These are phyloP conservation scores for Myrmophylax atrothorax DNA, from an alignment of 2,113 vertebrate genomes.

Conservation along the genomic window DNA sequence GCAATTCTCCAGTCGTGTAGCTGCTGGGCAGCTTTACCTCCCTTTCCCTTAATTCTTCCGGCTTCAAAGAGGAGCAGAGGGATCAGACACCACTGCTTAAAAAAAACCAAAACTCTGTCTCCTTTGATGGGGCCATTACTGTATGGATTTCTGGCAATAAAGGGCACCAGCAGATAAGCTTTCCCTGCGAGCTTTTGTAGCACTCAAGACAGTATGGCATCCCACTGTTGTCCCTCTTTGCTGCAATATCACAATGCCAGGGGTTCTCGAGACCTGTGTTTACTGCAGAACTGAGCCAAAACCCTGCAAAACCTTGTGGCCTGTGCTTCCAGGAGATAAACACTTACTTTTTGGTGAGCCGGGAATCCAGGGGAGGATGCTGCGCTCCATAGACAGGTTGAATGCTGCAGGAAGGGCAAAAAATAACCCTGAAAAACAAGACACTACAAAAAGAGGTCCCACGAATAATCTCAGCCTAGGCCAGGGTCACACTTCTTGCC, in stretches of 20 bases:
- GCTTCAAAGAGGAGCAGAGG: neutral
- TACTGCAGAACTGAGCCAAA: neutral
- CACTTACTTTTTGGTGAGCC: conserved; percentile 89
- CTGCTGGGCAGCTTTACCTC: neutral
- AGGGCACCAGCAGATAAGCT: neutral
- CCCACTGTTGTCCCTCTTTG: neutral
- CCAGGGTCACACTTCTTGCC: neutral
- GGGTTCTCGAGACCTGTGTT: neutral
- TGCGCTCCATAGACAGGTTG: conserved; percentile 96
- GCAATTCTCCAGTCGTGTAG: neutral
- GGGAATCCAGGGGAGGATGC: conserved; percentile 91
- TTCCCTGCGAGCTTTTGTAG: neutral
- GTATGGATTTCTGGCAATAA: neutral
- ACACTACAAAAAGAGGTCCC: neutral
- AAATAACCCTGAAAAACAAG: neutral
- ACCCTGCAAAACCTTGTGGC: neutral
- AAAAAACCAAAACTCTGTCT: neutral
- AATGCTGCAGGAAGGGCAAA: conserved; percentile 75
- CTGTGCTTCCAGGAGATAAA: neutral
- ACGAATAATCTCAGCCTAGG: neutral
- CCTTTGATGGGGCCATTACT: neutral
- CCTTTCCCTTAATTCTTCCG: neutral
- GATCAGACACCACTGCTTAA: neutral
- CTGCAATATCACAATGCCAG: neutral
- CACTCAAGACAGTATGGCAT: neutral